phyloP scores from a whole-genome alignment of 2,888 invertebrate genomes.

The Athetis lepigone region DNA sequence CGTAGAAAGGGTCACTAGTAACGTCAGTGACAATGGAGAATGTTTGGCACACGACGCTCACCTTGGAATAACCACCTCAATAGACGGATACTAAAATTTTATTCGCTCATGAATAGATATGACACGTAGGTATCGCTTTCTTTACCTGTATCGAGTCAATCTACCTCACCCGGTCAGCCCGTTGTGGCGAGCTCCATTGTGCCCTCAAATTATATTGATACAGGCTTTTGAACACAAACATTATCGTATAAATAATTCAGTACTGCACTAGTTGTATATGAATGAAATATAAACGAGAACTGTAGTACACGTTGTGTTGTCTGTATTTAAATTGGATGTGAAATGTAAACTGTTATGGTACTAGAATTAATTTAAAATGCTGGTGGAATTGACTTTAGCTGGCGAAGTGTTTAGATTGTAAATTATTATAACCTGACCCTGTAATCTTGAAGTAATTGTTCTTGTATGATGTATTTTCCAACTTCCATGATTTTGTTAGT shows the following conservation, averaged over 20 bases:
- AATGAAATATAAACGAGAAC: conserved; percentile 14
- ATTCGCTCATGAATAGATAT: conserved; percentile 48
- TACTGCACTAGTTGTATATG: conserved; percentile 38
- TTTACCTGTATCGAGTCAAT: conserved; percentile 5
- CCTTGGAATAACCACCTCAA: conserved; percentile 19
- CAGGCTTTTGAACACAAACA: conserved; percentile 13
- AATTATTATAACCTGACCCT: not conserved
- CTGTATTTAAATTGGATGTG: conserved; percentile 38
- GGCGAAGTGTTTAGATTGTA: not conserved
- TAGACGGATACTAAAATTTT: conserved; percentile 14
- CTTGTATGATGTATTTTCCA: not conserved
- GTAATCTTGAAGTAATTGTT: not conserved
- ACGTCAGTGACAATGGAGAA: conserved; percentile 20
- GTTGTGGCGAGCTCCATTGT: conserved; percentile 21
- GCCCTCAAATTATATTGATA: conserved; percentile 22
- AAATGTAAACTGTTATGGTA: conserved; percentile 19
- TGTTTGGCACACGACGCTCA: conserved; percentile 2
- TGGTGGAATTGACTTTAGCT: conserved; percentile 1
- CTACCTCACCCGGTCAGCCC: not conserved
- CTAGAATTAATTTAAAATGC: not conserved
- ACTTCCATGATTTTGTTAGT: not conserved
- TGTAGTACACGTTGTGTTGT: conserved; percentile 10
- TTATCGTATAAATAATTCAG: conserved; percentile 42
- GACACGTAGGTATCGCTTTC: conserved; percentile 15
- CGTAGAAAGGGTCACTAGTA: conserved; percentile 25